Base-by-base conservation (phyloP, 2,888 invertebrate genomes). In the Theristus sp. region DNA sequence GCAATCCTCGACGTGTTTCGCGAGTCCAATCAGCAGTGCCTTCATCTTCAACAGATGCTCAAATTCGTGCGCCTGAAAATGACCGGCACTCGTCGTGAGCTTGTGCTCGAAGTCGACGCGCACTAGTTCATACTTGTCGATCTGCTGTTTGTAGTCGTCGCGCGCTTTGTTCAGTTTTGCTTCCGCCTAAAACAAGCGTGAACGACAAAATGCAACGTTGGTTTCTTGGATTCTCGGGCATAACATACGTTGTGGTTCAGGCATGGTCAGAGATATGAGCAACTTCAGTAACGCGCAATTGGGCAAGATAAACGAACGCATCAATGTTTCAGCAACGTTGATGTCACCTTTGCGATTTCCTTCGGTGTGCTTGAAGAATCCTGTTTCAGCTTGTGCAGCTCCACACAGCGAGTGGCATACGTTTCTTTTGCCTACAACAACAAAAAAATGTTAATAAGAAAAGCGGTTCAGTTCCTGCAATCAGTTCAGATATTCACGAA, bases 91-190 rank as follows among this genome's bases (percentile, higher is more conserved):
- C 27, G 67, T 71, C 26, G 86, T 85, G 93, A 96, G 94, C 79
- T 90, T 90, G 70, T 84, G 84, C 77, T 94, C 91, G 79, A 94
- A 98, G 70, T 91, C 90, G 68, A 86, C 86, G 73, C 94, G 85
- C 57, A 90, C 84, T 31, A 82, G 79, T 70, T 84, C 85, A 76
- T 96, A 94, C 76, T 94, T 96, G 63, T 94, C 93, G 65, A 91
- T 84, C 67, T 89, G 81, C 65, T 80, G 79, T 74, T 86, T 86
- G 74, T 94, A 96, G 71, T 98, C 96, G 73, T 96, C 94, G 59
- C 91, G 87, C 27, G 91, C 83, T 78, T 93, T 93, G 73, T 86
- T 87, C 67, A 88, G 79, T 75, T 96, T 94, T 66, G 87, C 79
- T 75, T 94, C 94, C 61, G 87, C 84, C 75, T 76, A 60, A n/a